Evolutionary conservation across 2,888 invertebrate genomes (phyloP).

Genomic region (Boloria euphrosyne): DNA sequence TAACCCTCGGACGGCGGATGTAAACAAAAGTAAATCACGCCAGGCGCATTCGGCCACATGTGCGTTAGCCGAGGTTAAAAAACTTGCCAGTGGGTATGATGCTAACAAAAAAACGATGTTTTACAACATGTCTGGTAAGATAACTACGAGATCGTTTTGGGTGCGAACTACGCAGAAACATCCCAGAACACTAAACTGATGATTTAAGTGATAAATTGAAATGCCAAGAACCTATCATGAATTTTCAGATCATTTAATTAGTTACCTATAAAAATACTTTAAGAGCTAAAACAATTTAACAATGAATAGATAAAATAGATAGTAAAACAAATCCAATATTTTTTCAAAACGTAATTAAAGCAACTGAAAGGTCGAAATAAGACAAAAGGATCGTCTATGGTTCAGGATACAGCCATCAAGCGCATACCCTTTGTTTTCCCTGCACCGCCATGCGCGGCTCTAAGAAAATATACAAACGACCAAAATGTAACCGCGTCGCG

Average conservation of each 20-base stretch:
- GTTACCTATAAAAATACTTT: neutral
- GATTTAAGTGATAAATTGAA: slow-evolving; percentile 36
- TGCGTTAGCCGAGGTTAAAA: slow-evolving; percentile 62
- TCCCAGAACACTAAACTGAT: slow-evolving; percentile 35
- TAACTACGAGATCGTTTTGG: slow-evolving; percentile 45
- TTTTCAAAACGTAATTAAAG: slow-evolving; percentile 4
- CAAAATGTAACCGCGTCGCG: slow-evolving; percentile 70
- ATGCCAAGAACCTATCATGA: slow-evolving; percentile 24
- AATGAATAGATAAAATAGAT: no score
- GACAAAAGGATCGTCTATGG: slow-evolving; percentile 49
- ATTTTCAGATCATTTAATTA: neutral
- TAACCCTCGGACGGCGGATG: slow-evolving; percentile 70
- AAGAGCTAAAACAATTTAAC: no score
- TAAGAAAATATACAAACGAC: slow-evolving; percentile 75
- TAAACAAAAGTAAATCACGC: slow-evolving; percentile 69
- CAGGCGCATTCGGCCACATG: slow-evolving; percentile 59
- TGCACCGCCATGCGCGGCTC: slow-evolving; percentile 61
- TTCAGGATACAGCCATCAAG: slow-evolving; percentile 66
- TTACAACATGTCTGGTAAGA: slow-evolving; percentile 60
- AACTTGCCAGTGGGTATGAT: slow-evolving; percentile 50
- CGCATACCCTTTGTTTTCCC: slow-evolving; percentile 66
- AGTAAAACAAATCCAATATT: neutral
- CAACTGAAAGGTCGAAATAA: slow-evolving; percentile 33
- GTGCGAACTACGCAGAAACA: slow-evolving; percentile 43
- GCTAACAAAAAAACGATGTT: slow-evolving; percentile 54